Percentiles rank a stretch among this genome's conserved stretches.
Evolutionary conservation across 2,113 vertebrate genomes (phyloP).

Genomic region (Carassius gibelio): DNA sequence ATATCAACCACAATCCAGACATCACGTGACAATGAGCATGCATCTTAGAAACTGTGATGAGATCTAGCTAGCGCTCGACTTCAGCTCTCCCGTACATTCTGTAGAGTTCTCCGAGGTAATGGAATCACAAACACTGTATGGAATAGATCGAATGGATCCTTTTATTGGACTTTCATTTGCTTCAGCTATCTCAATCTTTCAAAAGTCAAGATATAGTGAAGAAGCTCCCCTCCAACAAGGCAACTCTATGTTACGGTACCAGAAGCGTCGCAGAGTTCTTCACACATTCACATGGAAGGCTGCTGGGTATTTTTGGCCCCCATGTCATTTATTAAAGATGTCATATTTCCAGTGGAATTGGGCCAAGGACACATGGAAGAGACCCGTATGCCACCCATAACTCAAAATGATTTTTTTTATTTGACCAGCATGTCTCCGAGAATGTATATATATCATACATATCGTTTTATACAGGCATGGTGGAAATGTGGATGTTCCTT

Average conservation of each 20-base stretch:
- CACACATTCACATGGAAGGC: slow-evolving; percentile 17
- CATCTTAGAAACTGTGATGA: not conserved
- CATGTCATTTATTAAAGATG: not conserved
- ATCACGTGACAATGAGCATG: slow-evolving; percentile 33
- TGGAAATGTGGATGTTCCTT: slow-evolving; percentile 58
- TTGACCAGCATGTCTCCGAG: not conserved
- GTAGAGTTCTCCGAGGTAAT: slow-evolving; percentile 7
- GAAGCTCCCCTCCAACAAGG: slow-evolving; percentile 2
- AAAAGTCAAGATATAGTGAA: not conserved
- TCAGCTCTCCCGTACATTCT: slow-evolving; percentile 14
- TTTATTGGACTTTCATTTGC: not conserved
- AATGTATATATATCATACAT: slow-evolving; percentile 26
- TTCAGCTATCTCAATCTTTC: not conserved
- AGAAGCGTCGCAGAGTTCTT: slow-evolving; percentile 13
- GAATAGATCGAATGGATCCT: slow-evolving; percentile 9
- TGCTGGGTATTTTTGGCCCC: not conserved
- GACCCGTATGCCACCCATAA: not conserved
- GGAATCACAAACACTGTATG: slow-evolving; percentile 16
- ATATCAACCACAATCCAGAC: slow-evolving; percentile 39
- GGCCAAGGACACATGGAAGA: not conserved
- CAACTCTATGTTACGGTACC: slow-evolving; percentile 34
- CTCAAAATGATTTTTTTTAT: not conserved
- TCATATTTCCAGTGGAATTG: not conserved
- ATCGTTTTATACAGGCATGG: slow-evolving; percentile 55
- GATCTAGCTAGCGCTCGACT: not conserved